Evolutionary conservation across 1,140 invertebrate genomes (phyloP), one percentile per base, ranked within the genome.

Genomic region (Idris sp.): DNA sequence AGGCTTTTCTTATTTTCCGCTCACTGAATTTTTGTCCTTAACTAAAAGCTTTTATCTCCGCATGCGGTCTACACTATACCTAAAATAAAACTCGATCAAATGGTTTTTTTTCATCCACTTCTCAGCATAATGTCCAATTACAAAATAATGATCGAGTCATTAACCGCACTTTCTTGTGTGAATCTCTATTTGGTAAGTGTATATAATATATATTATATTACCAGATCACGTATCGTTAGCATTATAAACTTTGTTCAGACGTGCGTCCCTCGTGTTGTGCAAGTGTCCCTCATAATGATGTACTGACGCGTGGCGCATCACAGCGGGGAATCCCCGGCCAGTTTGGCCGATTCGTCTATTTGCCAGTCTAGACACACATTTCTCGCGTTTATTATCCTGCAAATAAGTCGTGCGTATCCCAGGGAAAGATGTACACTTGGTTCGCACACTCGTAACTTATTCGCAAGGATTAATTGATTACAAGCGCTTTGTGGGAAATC

Each of bases 231-330:
- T 76, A 72, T 72, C 61, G 61, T 76, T 76, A 72, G 62, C 49
- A 68, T 38, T 40, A 46, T 61, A 67, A 76, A 76, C 51, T 76
- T 76, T 65, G 59, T 76, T 75, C 19, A 44, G 28, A 19, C 19
- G 62, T 38, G 41, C 43, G 43, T 69, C 67, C 76, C 72, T 64
- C 53, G 38, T 65, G 28, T 44, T 74, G 46, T 76, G 83, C 85
- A 87, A 87, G 86, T 87, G 86, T 85, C 81, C 76, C 81, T 49
- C 79, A 77, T 87, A 87, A 87, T 87, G 85, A 87, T 83, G 85
- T 83, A 74, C 81, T 77, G 83, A 82, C 86, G 84, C 85, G 86
- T 87, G 86, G 72, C 85, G 72, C 77, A 68, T 82, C 85, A 15
- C 85, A 81, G 78, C 78, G 68, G 82, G 84, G 74, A 71, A 73